phyloP scores from a whole-genome alignment of 2,113 vertebrate species.

The Zingel zingel region DNA sequence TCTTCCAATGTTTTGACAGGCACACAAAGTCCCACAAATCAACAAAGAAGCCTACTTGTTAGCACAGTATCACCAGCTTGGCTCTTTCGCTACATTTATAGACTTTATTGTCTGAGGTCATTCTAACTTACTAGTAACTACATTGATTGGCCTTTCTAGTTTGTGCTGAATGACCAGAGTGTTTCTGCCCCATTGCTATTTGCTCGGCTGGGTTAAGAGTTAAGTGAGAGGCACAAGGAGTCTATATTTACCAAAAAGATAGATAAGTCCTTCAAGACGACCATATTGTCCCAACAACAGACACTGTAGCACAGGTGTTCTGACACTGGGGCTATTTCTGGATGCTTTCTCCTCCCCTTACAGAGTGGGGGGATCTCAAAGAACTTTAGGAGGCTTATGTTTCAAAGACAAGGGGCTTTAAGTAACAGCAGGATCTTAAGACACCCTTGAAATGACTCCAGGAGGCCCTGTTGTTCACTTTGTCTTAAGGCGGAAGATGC shows the following conservation, averaged over 20 bases:
- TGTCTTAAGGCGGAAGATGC: conserved; percentile 74
- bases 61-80: background rate
- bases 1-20: background rate
- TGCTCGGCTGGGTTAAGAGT: conserved; percentile 25
- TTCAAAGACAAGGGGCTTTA: conserved; percentile 83
- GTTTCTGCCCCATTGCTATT: conserved; percentile 37
- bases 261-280: conserved; percentile 57
- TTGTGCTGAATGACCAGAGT: background rate
- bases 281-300: conserved; percentile 79
- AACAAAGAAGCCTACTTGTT: background rate
- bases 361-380: conserved; percentile 70
- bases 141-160: background rate
- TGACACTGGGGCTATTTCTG: conserved; percentile 69
- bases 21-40: background rate
- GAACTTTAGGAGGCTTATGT: conserved; percentile 77
- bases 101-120: background rate
- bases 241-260: conserved; percentile 69
- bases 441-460: conserved; percentile 76
- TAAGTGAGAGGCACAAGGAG: conserved; percentile 46
- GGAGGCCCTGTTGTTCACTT: conserved; percentile 67
- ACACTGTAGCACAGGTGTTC: conserved; percentile 77
- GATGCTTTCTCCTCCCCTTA: conserved; percentile 72
- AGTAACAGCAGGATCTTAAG: conserved; percentile 77
- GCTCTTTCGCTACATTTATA: background rate
- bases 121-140: background rate